Evolutionary conservation across 2,888 invertebrate genomes (phyloP).

Genomic region (Kuschelorhynchus macadamiae): DNA sequence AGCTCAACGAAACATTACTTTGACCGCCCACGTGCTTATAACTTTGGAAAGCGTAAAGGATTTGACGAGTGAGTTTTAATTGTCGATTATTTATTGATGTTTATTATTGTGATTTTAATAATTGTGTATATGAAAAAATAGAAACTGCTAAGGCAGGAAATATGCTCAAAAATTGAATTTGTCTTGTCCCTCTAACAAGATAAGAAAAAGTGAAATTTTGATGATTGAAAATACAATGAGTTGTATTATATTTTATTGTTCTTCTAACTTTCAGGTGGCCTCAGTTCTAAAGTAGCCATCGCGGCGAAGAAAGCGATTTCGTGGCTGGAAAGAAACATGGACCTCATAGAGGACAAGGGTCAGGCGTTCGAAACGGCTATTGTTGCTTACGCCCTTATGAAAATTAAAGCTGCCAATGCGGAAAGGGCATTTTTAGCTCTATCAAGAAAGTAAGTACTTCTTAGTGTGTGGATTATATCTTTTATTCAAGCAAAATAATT

Average conservation of each 20-base stretch:
- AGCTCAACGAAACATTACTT: slow-evolving; percentile 83
- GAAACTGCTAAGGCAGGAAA: too few species aligned
- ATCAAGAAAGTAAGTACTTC: slow-evolving; percentile 62
- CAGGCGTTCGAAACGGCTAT: slow-evolving; percentile 90
- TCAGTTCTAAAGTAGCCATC: slow-evolving; percentile 82
- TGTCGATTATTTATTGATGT: background rate
- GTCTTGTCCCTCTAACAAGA: too few species aligned
- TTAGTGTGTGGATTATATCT: background rate
- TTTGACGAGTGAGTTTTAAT: slow-evolving; percentile 71
- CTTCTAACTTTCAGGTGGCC: slow-evolving; percentile 69
- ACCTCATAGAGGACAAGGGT: slow-evolving; percentile 78
- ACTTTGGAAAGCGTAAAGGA: slow-evolving; percentile 89
- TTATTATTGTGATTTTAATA: too few species aligned
- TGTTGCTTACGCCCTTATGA: slow-evolving; percentile 88
- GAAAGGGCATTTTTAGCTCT: slow-evolving; percentile 86
- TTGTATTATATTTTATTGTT: background rate
- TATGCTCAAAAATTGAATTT: too few species aligned
- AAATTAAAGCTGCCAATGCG: slow-evolving; percentile 87
- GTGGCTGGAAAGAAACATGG: slow-evolving; percentile 88
- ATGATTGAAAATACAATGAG: too few species aligned
- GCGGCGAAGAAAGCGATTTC: slow-evolving; percentile 82
- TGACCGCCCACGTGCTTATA: slow-evolving; percentile 95
- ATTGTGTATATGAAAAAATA: too few species aligned
- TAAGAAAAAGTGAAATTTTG: too few species aligned
- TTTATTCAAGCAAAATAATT: too few species aligned